Percentiles rank a stretch among this genome's conserved stretches.
Conservation (phyloP, 2,888 invertebrate genomes). For the Nemotelus nigrinus region DNA sequence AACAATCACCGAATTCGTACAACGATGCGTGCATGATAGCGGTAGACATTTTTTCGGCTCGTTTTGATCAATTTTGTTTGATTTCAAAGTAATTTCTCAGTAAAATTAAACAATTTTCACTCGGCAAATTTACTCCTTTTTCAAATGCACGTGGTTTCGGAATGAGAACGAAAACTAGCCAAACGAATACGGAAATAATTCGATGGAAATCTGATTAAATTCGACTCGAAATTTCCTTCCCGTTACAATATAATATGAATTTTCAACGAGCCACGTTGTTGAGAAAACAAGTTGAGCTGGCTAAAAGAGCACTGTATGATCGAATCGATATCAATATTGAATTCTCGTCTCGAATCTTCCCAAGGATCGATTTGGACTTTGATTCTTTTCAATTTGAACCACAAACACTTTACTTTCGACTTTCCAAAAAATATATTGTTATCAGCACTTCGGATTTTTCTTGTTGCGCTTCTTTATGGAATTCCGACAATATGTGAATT, state of each 20-base stretch:
- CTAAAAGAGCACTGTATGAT: too few relatives aligned
- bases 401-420: background rate
- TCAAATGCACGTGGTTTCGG: background rate
- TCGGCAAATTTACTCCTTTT: background rate
- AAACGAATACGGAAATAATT: background rate
- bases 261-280: too few relatives aligned
- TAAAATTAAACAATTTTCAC: background rate
- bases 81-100: background rate
- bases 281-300: too few relatives aligned
- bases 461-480: constrained; percentile 27
- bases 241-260: too few relatives aligned
- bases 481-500: constrained; percentile 32
- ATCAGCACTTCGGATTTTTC: background rate
- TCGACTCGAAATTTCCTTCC: too few relatives aligned
- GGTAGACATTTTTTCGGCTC: constrained; percentile 49
- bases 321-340: too few relatives aligned
- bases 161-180: background rate
- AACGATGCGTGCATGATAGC: constrained; percentile 51
- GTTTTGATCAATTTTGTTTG: constrained; percentile 20
- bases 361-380: background rate
- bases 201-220: background rate
- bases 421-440: constrained; percentile 4
- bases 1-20: constrained; percentile 49
- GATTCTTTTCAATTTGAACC: background rate
- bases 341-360: too few relatives aligned